A percentile compares a stretch with the other conserved stretches of the same genome.
These are phyloP conservation scores for Linyphia triangularis DNA, from an alignment of 2,888 invertebrate genomes.

Conservation along the genomic window DNA sequence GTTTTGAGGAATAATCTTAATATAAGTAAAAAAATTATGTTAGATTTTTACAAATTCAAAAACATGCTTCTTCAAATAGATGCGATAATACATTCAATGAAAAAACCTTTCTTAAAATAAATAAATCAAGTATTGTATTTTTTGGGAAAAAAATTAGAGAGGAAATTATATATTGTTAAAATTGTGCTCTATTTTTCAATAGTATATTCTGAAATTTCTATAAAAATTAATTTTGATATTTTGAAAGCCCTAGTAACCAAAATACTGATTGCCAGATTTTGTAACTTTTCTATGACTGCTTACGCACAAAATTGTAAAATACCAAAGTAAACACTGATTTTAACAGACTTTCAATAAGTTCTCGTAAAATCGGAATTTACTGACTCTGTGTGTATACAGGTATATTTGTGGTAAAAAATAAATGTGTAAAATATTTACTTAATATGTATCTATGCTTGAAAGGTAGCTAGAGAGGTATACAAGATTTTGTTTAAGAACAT, in stretches of 20 bases:
- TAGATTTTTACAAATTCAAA: no score
- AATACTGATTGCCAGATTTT: constrained; percentile 60
- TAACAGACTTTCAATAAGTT: constrained; percentile 2
- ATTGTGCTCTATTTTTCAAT: no score
- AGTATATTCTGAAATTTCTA: no score
- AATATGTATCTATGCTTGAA: constrained; percentile 39
- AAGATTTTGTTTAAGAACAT: constrained; percentile 18
- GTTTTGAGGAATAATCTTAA: no score
- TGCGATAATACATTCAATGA: no score
- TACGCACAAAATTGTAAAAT: constrained; percentile 64
- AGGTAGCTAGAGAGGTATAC: constrained; percentile 41
- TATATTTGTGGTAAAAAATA: constrained; percentile 56
- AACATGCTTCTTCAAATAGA: no score
- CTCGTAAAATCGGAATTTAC: constrained; percentile 38
- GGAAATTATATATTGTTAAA: no score
- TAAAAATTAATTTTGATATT: neutral
- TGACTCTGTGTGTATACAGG: constrained; percentile 52
- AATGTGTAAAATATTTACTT: constrained; percentile 44
- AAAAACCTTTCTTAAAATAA: no score
- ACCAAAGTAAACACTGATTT: constrained; percentile 47
- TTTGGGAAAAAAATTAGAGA: no score
- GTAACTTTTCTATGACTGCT: constrained; percentile 68
- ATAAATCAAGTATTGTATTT: no score
- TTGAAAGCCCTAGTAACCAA: constrained; percentile 39
- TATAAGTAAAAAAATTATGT: no score